Evolutionary conservation across 2,888 invertebrate species (phyloP).

Genomic region (Cephus pygmeus): DNA sequence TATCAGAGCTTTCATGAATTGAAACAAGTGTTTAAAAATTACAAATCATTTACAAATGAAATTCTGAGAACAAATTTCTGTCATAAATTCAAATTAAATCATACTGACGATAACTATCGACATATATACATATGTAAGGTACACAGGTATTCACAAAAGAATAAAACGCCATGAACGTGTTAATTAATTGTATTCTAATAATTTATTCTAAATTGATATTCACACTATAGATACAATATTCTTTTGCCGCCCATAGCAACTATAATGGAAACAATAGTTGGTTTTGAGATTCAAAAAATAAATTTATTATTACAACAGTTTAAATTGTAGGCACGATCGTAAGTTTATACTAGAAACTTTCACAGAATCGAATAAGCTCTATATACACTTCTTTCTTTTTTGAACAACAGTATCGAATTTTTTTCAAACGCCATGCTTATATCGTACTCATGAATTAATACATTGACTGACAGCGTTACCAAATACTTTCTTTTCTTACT

Average conservation of each 20-base stretch:
- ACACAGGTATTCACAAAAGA: not conserved
- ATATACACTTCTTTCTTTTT: not conserved
- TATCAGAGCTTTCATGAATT: no score
- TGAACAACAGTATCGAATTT: not conserved
- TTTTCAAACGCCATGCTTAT: not conserved
- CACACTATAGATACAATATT: constrained; percentile 53
- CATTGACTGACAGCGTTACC: not conserved
- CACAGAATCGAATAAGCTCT: constrained; percentile 2
- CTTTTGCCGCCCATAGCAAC: constrained; percentile 11
- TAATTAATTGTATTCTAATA: constrained; percentile 41
- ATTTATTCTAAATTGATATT: constrained; percentile 47
- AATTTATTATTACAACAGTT: constrained; percentile 16
- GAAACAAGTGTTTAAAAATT: not conserved
- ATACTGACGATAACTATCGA: not conserved
- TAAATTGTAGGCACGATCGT: not conserved
- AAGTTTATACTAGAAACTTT: constrained; percentile 2
- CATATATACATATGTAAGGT: not conserved
- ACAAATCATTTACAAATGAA: not conserved
- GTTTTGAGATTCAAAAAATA: constrained; percentile 36
- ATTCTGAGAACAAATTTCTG: not conserved
- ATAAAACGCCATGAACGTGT: not conserved
- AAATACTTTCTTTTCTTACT: not conserved
- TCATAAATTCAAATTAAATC: not conserved
- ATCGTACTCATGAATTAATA: not conserved
- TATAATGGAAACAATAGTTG: constrained; percentile 38